Evolutionary conservation across 2,797 vertebrate genomes (phyloP).

Genomic region (Channa striata): DNA sequence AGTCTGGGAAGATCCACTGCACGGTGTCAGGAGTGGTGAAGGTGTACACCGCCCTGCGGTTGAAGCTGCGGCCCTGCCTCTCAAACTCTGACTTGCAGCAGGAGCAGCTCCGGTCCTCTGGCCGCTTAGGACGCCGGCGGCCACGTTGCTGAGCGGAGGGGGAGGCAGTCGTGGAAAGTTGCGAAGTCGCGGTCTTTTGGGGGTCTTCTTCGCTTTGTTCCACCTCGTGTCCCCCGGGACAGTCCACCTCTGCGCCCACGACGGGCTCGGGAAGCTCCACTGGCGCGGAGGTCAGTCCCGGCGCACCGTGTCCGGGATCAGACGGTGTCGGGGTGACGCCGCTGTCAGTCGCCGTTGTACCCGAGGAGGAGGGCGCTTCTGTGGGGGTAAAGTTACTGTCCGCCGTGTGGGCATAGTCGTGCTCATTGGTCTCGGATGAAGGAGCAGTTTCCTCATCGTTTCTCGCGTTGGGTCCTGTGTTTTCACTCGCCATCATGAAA

Average conservation of each 20-base stretch:
- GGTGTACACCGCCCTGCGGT: constrained; percentile 73
- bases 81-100: constrained; percentile 65
- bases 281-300: background rate
- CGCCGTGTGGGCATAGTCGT: constrained; percentile 65
- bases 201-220: constrained; percentile 12
- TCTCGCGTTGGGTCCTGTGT: constrained; percentile 12
- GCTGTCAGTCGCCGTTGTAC: background rate
- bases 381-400: background rate
- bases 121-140: constrained; percentile 15
- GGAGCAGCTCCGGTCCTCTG: constrained; percentile 64
- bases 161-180: rapidly evolving
- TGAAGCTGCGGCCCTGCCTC: constrained; percentile 72
- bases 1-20: constrained; percentile 67
- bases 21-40: constrained; percentile 73
- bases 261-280: constrained; percentile 47
- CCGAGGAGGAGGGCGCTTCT: constrained; percentile 4
- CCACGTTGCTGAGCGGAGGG: rapidly evolving
- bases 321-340: background rate
- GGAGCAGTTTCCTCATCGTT: constrained; percentile 8
- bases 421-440: constrained; percentile 57
- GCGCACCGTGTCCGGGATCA: background rate
- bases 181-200: background rate
- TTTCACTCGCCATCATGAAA: constrained; percentile 49
- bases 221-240: constrained; percentile 27
- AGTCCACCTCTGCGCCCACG: constrained; percentile 71